These are phyloP conservation scores for Heliornis fulica DNA, from an alignment of 2,113 vertebrate genomes.

Conservation along the genomic window DNA sequence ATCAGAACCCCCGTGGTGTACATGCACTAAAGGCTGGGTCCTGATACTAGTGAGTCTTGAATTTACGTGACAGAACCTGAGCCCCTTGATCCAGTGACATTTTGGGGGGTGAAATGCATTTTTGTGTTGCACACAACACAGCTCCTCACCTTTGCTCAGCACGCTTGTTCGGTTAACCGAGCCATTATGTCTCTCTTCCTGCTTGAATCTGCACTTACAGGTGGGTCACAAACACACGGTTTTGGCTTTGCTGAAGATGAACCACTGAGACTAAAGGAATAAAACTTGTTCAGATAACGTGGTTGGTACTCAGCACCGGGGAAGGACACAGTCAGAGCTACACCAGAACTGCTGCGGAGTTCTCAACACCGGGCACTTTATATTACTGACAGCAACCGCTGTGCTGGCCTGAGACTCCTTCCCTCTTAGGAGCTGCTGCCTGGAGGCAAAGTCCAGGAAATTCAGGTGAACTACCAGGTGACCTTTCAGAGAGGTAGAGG, in stretches of 20 bases:
- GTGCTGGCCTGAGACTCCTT: neutral
- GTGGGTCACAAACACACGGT: neutral
- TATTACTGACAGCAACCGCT: neutral
- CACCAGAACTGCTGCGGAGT: rapidly evolving
- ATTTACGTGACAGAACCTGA: neutral
- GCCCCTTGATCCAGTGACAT: neutral
- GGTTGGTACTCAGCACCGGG: neutral
- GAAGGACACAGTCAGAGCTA: neutral
- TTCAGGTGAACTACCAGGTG: neutral
- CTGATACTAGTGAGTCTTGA: neutral
- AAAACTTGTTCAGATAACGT: neutral
- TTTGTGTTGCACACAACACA: neutral
- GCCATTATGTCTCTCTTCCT: neutral
- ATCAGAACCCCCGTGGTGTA: rapidly evolving
- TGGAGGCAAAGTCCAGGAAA: neutral
- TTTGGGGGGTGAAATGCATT: neutral
- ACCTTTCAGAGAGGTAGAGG: neutral
- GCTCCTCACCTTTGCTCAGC: neutral
- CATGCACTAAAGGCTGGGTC: neutral
- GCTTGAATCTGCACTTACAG: neutral
- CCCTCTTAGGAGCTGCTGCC: neutral
- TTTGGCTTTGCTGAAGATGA: neutral
- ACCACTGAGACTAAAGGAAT: neutral
- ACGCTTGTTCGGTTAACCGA: neutral
- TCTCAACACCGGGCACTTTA: neutral